These are phyloP conservation scores for Thripadectes ignobilis DNA, from an alignment of 2,797 vertebrate genomes.

Conservation along the genomic window DNA sequence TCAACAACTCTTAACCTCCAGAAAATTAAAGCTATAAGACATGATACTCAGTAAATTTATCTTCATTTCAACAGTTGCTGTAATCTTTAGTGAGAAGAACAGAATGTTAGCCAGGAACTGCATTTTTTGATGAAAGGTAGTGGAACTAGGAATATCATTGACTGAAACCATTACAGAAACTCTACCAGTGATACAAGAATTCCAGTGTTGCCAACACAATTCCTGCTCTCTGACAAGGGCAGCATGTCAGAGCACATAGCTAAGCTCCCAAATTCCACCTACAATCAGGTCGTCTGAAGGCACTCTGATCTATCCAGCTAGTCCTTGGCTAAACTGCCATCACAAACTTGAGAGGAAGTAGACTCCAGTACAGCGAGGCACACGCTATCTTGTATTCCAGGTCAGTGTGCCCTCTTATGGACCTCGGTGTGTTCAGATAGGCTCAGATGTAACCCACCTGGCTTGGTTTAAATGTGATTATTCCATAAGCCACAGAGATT, in stretches of 20 bases:
- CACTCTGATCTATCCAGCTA: not conserved
- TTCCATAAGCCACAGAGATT: not conserved
- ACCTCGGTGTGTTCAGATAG: fast-evolving
- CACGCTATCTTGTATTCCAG: not conserved
- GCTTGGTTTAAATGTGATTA: not conserved
- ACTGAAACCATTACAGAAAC: not conserved
- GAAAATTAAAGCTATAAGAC: not conserved
- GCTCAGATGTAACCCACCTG: not conserved
- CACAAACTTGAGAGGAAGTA: not conserved
- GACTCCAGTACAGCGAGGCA: not conserved
- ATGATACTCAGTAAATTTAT: not conserved
- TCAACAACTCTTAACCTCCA: not conserved
- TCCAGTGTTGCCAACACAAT: not conserved
- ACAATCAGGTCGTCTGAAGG: not conserved
- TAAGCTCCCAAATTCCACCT: not conserved
- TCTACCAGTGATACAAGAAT: not conserved
- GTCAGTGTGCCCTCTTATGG: fast-evolving
- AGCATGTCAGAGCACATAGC: not conserved
- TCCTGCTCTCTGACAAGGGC: not conserved
- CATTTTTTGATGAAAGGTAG: not conserved
- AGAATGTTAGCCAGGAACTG: not conserved
- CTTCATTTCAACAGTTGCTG: not conserved
- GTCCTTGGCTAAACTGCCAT: not conserved
- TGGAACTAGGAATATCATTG: not conserved
- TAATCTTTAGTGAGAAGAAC: not conserved